Percentiles rank a stretch among this genome's conserved stretches.
phyloP scores from a whole-genome alignment of 2,797 vertebrate genomes.

The Crax fasciolata region DNA sequence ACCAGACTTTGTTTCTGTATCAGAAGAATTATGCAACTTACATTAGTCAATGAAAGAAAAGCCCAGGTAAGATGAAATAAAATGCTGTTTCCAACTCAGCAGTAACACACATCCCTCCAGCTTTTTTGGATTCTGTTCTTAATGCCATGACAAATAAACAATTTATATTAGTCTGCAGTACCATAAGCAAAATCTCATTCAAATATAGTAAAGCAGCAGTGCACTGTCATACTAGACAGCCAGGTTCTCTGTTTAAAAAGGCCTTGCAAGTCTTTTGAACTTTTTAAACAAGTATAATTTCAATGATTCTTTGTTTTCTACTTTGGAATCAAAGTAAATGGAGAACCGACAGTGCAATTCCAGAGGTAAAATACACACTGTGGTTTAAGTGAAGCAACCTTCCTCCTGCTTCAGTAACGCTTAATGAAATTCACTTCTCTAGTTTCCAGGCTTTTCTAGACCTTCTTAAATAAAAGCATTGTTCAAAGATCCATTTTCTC shows the following conservation, averaged over 20 bases:
- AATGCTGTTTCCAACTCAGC: background rate
- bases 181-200: background rate
- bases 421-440: background rate
- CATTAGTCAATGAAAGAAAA: background rate
- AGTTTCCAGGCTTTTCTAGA: background rate
- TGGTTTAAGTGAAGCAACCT: background rate
- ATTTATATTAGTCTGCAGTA: background rate
- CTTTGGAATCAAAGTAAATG: background rate
- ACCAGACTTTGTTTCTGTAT: background rate
- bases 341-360: background rate
- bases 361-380: background rate
- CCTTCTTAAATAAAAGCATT: background rate
- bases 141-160: background rate
- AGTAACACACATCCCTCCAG: background rate
- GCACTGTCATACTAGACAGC: background rate
- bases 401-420: background rate
- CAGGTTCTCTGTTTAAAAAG: background rate
- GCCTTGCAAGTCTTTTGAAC: background rate
- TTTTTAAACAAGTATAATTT: background rate
- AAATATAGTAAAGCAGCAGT: background rate
- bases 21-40: background rate
- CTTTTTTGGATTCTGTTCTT: background rate
- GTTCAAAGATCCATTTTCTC: background rate
- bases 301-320: background rate
- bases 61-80: background rate